Base-by-base conservation (phyloP, 2,113 vertebrate genomes). In the Oryzias javanicus region DNA sequence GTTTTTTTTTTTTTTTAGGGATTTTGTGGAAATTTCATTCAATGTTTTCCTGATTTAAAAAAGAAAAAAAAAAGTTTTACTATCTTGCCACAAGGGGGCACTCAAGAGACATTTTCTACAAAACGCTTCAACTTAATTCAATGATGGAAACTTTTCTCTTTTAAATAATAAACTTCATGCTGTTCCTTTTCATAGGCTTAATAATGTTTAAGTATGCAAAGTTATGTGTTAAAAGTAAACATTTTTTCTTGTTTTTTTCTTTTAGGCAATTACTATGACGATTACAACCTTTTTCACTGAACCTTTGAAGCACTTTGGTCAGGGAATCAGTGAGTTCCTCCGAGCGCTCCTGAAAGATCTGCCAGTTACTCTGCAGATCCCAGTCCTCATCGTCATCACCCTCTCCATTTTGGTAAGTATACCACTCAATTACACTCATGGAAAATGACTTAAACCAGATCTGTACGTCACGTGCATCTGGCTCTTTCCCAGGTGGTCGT, bases 261-360 rank as follows among this genome's bases (percentile, higher is more conserved):
- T 76, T 63, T 27, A 92, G 91, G 95, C 94, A 0, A 50, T 99
- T 67, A 91, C 94, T 0, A 77, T 98, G 27, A 98, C 96, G 25
- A 85, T 97, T 72, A 95, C 94, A 42, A 94, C 91, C 70, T 93
- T 97, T 57, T 83, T 98, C 75, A 96, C 94, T 0, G 96, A 98
- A 55, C 97, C 97, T 0, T 60, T 98, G 79, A 97, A 97, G 78
- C 91, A 97, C 0, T 4, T 99, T 4, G 96, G 96, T 5, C 89
- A 97, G 81, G 95, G 94, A 6, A 85, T 92, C 46, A 94, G 95
- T 16, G 94, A 97, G 73, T 98, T 98, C 79, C 90, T 98, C 53
- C 89, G 77, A 70, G 94, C 92, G 0, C 91, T 98, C 29, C 93
- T 98, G 79, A 94, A 94, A 85, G 97, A 98, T 76, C 92, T 98